Evolutionary conservation across 1,140 invertebrate species (phyloP), one percentile per base, ranked within the genome.

Genomic region (Elymnias hypermnestra): DNA sequence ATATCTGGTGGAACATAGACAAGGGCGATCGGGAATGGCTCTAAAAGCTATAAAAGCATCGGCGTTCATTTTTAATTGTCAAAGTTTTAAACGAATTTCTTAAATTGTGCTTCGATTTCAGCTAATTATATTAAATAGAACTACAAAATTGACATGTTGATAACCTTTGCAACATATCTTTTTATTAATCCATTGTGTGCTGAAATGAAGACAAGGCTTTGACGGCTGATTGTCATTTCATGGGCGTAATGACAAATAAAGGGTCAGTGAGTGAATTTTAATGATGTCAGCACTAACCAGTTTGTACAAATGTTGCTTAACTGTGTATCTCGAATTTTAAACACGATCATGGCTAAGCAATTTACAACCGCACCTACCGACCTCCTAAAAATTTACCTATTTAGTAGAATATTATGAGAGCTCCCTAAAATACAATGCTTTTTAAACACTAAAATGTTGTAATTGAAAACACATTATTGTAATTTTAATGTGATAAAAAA

Each of bases 251-350:
- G 29, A 33, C 29, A 33, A 33, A 12, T 33, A n/a, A n/a, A 8
- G 29, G 29, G 29, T 33, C 29, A 12, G n/a, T 33, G 12, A 33
- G 29, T 15, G 29, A 33, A 23, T 23, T 14, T 13, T 38, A 22
- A 31, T 14, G 10, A 43, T 5, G 7, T 9, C 10, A 43, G 14
- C 22, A 29, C 19, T 15, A 43, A 43, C 40, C 19, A 12, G 40
- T 43, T 43, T 26, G 28, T 31, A 14, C 40, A 33, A 43, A 19
- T n/a, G 12, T 41, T 29, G 25, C 39, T 41, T 29, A 41, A 18
- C 15, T 35, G 13, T 29, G 26, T 26, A 26, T 29, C 26, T 29
- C 7, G 26, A 26, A 26, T 9, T 26, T 29, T 29, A 29, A 29
- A 29, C 26, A 29, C 10, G 10, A 12, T 29, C 26, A 29, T 12